Evolutionary conservation across 2,797 vertebrate genomes (phyloP).

Genomic region (Gymnothorax javanicus): DNA sequence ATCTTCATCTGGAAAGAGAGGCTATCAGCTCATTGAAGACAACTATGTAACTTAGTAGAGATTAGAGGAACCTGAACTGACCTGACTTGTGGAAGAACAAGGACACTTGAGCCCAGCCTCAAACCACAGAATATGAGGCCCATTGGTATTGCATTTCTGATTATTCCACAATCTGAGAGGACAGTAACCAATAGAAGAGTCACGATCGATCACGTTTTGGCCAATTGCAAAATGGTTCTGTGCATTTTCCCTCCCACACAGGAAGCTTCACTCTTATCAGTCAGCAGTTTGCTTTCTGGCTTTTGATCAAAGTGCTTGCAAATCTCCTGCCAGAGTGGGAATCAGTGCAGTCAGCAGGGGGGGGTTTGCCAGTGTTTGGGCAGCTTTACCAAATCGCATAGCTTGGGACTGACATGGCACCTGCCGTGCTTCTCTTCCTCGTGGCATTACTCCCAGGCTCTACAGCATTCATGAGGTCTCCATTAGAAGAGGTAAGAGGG

Average conservation of each 20-base stretch:
- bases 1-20: background rate
- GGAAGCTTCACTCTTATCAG: constrained; percentile 44
- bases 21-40: background rate
- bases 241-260: background rate
- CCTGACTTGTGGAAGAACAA: background rate
- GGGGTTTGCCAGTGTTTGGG: constrained; percentile 26
- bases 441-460: constrained; percentile 56
- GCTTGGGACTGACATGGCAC: constrained; percentile 62
- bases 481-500: constrained; percentile 68
- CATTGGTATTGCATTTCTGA: background rate
- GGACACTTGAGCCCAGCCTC: background rate
- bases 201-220: background rate
- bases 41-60: background rate
- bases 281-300: constrained; percentile 56
- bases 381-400: constrained; percentile 41
- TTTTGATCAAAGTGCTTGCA: constrained; percentile 57
- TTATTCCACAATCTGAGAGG: background rate
- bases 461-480: constrained; percentile 59
- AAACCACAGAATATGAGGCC: background rate
- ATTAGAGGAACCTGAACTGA: background rate
- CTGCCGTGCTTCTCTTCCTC: constrained; percentile 58
- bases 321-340: constrained; percentile 40
- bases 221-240: background rate
- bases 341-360: constrained; percentile 43
- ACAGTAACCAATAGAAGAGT: background rate